Conservation (phyloP, 2,113 vertebrate genomes). For the Forbesichthys papilliferus region DNA sequence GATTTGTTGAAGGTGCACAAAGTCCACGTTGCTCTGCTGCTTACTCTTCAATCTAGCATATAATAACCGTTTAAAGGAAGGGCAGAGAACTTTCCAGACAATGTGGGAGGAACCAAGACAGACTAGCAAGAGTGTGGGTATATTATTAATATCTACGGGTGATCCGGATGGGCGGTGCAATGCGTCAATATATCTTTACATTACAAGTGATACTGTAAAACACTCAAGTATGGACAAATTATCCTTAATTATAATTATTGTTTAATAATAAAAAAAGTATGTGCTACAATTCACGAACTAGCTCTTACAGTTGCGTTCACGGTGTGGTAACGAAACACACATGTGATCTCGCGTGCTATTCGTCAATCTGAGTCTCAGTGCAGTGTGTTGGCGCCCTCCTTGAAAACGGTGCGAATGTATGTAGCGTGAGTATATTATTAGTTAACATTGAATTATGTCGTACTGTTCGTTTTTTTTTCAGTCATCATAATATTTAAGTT, state of each 20-base stretch:
- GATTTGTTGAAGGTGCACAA: neutral
- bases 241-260: neutral
- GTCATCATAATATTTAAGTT: too few relatives aligned
- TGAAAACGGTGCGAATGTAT: slow-evolving; percentile 15
- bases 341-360: slow-evolving; percentile 43
- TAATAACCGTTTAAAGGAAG: slow-evolving; percentile 40
- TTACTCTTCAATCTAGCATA: neutral
- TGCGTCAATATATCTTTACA: neutral
- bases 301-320: too few relatives aligned
- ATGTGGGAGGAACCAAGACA: slow-evolving; percentile 16
- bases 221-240: neutral
- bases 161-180: slow-evolving; percentile 31
- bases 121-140: neutral
- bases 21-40: slow-evolving; percentile 38
- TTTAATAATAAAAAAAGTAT: neutral
- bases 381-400: slow-evolving; percentile 59
- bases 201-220: neutral
- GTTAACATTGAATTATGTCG: neutral
- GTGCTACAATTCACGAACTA: too few relatives aligned
- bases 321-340: neutral
- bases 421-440: slow-evolving; percentile 22
- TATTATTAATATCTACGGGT: fast-evolving
- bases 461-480: too few relatives aligned
- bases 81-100: slow-evolving; percentile 79
- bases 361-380: slow-evolving; percentile 27